Conservation (phyloP, 92 coral and sea anemone species). For the Epizoanthus fatuus region DNA sequence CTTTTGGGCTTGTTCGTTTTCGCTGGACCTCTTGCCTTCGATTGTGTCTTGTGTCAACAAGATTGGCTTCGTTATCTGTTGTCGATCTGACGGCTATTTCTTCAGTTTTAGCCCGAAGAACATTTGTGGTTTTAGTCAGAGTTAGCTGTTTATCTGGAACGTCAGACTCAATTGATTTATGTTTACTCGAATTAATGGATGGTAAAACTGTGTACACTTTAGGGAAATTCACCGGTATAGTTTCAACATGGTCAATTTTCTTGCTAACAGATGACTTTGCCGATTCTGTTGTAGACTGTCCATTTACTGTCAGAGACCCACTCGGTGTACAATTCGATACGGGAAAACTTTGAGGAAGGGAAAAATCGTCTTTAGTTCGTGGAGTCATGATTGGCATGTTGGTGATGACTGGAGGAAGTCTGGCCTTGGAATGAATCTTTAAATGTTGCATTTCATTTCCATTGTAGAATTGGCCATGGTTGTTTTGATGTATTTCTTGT, state of each 20-base stretch:
- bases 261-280: not conserved
- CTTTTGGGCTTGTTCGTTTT: not conserved
- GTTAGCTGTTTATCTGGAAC: too few relatives aligned
- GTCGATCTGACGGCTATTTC: too few relatives aligned
- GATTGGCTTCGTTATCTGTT: not conserved
- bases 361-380: constrained; percentile 9
- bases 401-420: constrained; percentile 60
- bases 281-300: not conserved
- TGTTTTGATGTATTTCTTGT: constrained; percentile 4
- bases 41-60: not conserved
- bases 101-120: too few relatives aligned
- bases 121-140: too few relatives aligned
- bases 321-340: too few relatives aligned
- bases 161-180: not conserved
- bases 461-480: constrained; percentile 9
- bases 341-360: constrained; percentile 18
- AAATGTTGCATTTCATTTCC: constrained; percentile 45
- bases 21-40: not conserved
- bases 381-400: constrained; percentile 4
- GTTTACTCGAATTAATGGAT: constrained; percentile 67
- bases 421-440: constrained; percentile 52
- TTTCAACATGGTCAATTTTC: constrained; percentile 23
- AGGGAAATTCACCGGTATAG: constrained; percentile 51
- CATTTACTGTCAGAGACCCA: not conserved
- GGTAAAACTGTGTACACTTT: constrained; percentile 79